These are phyloP conservation scores for Emys orbicularis DNA, from an alignment of 2,797 vertebrate genomes.

Conservation along the genomic window DNA sequence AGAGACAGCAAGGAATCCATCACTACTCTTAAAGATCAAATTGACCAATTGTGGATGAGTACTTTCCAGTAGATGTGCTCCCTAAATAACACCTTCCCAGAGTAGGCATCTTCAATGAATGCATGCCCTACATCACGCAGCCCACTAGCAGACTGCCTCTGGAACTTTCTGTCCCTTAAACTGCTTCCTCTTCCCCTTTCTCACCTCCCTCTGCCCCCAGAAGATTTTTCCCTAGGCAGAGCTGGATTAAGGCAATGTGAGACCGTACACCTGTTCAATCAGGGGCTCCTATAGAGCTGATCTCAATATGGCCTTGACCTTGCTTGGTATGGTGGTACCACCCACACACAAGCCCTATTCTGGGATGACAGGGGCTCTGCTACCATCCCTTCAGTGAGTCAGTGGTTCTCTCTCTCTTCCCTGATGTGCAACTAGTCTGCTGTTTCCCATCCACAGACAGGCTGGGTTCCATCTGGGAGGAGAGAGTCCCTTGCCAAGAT, in stretches of 20 bases:
- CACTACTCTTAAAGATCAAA: not conserved
- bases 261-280: not conserved
- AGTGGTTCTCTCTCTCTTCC: not conserved
- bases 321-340: not conserved
- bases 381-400: not conserved
- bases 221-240: not conserved
- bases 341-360: not conserved
- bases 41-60: not conserved
- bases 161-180: not conserved
- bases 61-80: rapidly evolving
- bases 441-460: not conserved
- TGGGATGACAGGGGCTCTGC: not conserved
- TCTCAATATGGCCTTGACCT: not conserved
- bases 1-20: not conserved
- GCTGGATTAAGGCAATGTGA: not conserved
- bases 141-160: not conserved
- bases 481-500: not conserved
- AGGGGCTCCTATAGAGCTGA: not conserved
- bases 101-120: rapidly evolving
- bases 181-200: not conserved
- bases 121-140: rapidly evolving
- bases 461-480: not conserved
- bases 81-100: rapidly evolving
- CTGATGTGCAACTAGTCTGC: not conserved
- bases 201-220: not conserved